Evolutionary conservation across 2,888 invertebrate species (phyloP), one percentile per base, ranked within the genome.

Genomic region (Eurytoma californica): DNA sequence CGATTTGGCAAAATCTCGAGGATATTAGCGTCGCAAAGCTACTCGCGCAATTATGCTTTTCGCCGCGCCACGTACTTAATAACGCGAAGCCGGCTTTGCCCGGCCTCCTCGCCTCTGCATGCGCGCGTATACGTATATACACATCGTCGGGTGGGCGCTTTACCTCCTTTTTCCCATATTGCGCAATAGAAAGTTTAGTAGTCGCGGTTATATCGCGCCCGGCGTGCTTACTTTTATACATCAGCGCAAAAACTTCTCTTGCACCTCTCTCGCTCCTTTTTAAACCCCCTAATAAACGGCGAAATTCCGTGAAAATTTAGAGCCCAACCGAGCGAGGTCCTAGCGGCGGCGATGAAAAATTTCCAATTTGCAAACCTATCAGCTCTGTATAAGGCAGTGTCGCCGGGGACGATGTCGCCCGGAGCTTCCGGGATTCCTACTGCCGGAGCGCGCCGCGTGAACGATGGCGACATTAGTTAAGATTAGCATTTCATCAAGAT

Each of bases 1-100:
- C 86, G 82, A 86, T 86, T 85, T 86, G 84, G 84, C 85, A 85
- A 83, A 83, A 84, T 83, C 82, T 83, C 82, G 83, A 77, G 83
- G 82, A 86, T 86, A 86, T 86, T 85, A 85, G 86, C 83, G 83
- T 81, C 72, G 83, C 84, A 72, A 39, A 69, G 82, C 30, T 57
- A 18, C 81, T 39, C 82, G 69, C 65, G 79, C 82, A 82, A 84
- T 85, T 86, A 85, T 73, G 13, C 70, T 80, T 80, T 69, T 70
- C 74, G 58, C 58, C 47, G 9, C 74, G 39, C 73, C 74, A 61
- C 73, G 76, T 68, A 80, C 80, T 80, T 80, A 80, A 80, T 80
- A 80, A 80, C 77, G 57, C 51, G 13, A 9, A 24, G 61, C n/a
- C 0, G 13, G 3, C 30, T 53, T 9, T 63, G 28, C 18, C 28